phyloP scores from a whole-genome alignment of 2,888 invertebrate genomes.

The Baronia brevicornis region DNA sequence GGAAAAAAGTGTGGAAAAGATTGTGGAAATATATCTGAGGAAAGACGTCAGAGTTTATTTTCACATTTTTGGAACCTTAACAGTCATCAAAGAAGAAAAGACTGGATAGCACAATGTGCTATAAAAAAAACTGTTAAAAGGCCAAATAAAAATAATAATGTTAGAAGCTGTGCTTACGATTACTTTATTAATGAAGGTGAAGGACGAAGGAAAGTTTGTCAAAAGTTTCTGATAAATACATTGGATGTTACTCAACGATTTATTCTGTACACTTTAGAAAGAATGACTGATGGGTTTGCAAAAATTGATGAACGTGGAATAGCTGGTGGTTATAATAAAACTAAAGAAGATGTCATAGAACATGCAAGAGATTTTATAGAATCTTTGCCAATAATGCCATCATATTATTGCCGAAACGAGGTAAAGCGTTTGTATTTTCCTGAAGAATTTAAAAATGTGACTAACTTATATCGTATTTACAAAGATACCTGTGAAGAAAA shows the following conservation, averaged over 20 bases:
- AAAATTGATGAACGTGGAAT: neutral
- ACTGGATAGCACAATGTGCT: neutral
- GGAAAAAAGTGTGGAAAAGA: neutral
- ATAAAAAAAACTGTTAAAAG: neutral
- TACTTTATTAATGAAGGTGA: slow-evolving; percentile 3
- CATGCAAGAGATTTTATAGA: neutral
- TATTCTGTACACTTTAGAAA: slow-evolving; percentile 1
- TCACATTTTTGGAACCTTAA: slow-evolving; percentile 3
- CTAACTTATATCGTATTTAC: neutral
- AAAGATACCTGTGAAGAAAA: neutral
- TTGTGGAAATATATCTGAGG: slow-evolving; percentile 2
- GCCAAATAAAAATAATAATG: neutral
- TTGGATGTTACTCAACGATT: slow-evolving; percentile 1
- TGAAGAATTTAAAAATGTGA: slow-evolving; percentile 1
- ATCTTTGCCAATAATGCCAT: slow-evolving; percentile 1
- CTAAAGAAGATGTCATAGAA: neutral
- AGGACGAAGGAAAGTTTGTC: slow-evolving; percentile 3
- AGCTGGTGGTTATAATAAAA: neutral
- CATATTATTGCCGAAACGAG: slow-evolving; percentile 6
- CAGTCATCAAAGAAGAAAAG: slow-evolving; percentile 1
- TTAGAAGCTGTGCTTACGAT: neutral
- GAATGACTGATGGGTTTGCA: neutral
- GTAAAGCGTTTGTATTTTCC: neutral
- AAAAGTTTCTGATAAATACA: slow-evolving; percentile 1
- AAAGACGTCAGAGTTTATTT: slow-evolving; percentile 1